Evolutionary conservation across 2,113 vertebrate genomes (phyloP).

Genomic region (Barnardius zonarius): DNA sequence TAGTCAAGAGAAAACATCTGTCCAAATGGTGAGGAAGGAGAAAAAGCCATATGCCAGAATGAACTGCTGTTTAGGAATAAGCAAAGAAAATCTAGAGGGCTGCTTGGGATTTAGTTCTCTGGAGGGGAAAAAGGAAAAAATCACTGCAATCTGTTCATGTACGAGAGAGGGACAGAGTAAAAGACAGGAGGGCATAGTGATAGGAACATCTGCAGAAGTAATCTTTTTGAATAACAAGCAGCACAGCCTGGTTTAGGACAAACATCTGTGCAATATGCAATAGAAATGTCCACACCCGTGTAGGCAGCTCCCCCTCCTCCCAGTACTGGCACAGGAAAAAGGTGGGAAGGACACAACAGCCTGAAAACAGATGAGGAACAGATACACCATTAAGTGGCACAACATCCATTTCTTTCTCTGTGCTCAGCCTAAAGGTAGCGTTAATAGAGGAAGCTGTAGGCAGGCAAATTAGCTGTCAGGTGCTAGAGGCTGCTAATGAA

Average conservation of each 20-base stretch:
- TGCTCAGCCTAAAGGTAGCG: neutral
- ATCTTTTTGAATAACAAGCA: neutral
- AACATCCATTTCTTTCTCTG: slow-evolving; percentile 8
- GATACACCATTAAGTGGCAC: neutral
- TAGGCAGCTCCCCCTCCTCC: neutral
- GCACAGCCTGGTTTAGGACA: neutral
- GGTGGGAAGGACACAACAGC: neutral
- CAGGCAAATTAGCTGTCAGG: slow-evolving; percentile 57
- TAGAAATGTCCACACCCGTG: fast-evolving
- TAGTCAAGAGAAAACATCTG: slow-evolving; percentile 28
- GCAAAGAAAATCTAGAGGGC: neutral
- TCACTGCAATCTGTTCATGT: neutral
- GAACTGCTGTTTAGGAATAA: neutral
- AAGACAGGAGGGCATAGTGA: neutral
- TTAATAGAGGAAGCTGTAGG: slow-evolving; percentile 18
- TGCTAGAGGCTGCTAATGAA: slow-evolving; percentile 28
- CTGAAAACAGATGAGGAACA: neutral
- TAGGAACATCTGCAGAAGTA: neutral
- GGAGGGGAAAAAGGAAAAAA: neutral
- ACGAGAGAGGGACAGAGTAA: neutral
- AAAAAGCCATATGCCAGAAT: neutral
- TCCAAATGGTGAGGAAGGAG: neutral
- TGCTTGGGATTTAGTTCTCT: neutral
- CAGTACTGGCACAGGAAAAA: neutral
- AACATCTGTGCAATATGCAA: neutral